Evolutionary conservation across 2,113 vertebrate species (phyloP), one percentile per base, ranked within the genome.

Genomic region (Macaca mulatta): DNA sequence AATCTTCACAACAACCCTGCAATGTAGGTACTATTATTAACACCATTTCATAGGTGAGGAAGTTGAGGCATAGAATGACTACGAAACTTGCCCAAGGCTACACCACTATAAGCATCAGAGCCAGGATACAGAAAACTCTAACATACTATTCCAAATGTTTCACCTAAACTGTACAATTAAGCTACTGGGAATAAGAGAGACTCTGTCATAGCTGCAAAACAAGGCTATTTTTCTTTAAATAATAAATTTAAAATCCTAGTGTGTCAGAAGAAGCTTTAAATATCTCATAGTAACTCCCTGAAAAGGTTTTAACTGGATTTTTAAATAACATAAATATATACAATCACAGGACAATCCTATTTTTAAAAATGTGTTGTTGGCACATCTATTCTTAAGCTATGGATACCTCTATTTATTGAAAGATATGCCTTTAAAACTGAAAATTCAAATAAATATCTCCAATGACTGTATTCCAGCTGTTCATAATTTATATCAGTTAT

Each of bases 181-280:
- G 69, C 23, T 80, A 85, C 12, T 92, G 64, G 23, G 9, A 95
- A 61, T 38, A 48, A 90, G 6, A 69, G n/a, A 96, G 45, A 84
- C 5, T 89, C 45, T 48, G 93, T 52, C 1, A 67, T 1, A 90
- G 13, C 45, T 61, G 35, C 40, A 70, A 95, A 93, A 78, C 77
- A 92, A 95, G 8, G 8, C 16, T 43, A 12, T 72, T 5, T 90
- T 85, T 90, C 64, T 96, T 94, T 93, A 67, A 96, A 86, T 17
- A 30, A 93, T 38, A 3, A 55, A 77, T 96, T 91, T 85, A 93
- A 96, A 97, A 94, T 93, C 43, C 16, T 82, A 93, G 67, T 57
- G 38, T 95, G 69, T 77, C 57, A 78, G 25, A 94, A 77, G 61
- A 64, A 86, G 13, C 13, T 86, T 52, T 43, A 61, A 90, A 86